Base-by-base conservation (phyloP, 2,797 vertebrate genomes). In the Cirrhinus molitorella region DNA sequence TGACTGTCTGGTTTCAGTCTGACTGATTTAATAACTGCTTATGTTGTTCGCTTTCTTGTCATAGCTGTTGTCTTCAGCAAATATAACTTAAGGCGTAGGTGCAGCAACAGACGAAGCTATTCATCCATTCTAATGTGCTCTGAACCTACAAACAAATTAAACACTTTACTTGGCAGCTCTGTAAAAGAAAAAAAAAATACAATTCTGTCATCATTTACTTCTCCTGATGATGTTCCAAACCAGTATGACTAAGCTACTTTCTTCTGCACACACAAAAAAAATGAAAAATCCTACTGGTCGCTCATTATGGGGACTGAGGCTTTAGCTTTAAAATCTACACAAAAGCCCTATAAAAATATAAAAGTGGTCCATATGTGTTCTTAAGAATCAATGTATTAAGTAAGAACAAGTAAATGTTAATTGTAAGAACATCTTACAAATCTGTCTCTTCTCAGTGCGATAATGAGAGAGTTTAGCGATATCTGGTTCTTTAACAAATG, bases 11-110 rank as follows among this genome's bases (percentile, higher is more conserved):
- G 28, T 79, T 59, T 61, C 67, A 66, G 45, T 34, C 31, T 68
- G 43, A 79, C 86, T 68, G 34, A 76, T 43, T 43, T 79, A 21
- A 66, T 80, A 59, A 31, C 16, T 1, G 61, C 61, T 65, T 28
- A 45, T 59, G 51, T 45, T 28, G 34, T 31, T 51, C 21, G n/a
- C 31, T 37, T 73, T 51, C 70, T 73, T 73, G 4, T 70, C 11
- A 59, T 47, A 28, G 67, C 23, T 80, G 37, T 76, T n/a, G 17
- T 19, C 57, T 28, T 61, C 23, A 19, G 23, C 1, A 51, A 66
- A 66, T 37, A 25, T 37, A 67, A 16, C 45, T 67, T 34, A 13
- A 80, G 25, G 67, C 11, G 7, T 59, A 45, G 25, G 3, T 31
- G 40, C 8, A 80, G 49, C 10, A 43, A 55, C 16, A 12, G 13